Evolutionary conservation across 1,140 invertebrate genomes (phyloP).

Genomic region (Rhyzopertha dominica): DNA sequence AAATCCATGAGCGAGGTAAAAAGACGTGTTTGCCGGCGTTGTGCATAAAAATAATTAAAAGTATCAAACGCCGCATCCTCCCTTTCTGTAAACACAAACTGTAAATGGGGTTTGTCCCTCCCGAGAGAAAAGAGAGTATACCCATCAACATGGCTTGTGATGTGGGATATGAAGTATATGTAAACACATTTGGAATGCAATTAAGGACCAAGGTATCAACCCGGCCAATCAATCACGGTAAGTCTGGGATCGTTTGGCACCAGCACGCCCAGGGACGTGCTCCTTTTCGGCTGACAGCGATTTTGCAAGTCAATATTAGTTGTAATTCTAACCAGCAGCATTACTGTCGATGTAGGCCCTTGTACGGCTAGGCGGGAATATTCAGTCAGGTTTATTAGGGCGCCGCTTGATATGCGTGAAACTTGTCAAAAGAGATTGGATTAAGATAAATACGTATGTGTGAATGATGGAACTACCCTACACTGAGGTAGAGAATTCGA

Average conservation of each 20-base stretch:
- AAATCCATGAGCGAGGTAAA: too few relatives aligned
- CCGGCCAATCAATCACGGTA: constrained; percentile 42
- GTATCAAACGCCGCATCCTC: constrained; percentile 30
- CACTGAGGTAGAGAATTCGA: too few relatives aligned
- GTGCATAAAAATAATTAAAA: constrained; percentile 42
- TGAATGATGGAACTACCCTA: too few relatives aligned
- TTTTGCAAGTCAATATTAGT: constrained; percentile 44
- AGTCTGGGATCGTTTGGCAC: constrained; percentile 37
- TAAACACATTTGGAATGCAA: constrained; percentile 42
- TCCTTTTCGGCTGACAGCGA: constrained; percentile 29
- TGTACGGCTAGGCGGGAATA: constrained; percentile 15
- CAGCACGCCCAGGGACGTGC: constrained; percentile 41
- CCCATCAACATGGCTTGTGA: constrained; percentile 19
- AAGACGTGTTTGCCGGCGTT: too few relatives aligned
- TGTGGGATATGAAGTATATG: constrained; percentile 37
- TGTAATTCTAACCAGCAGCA: constrained; percentile 36
- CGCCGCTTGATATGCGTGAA: too few relatives aligned
- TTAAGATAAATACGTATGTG: too few relatives aligned
- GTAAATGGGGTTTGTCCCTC: constrained; percentile 10
- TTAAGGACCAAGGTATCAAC: constrained; percentile 39
- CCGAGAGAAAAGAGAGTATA: constrained; percentile 2
- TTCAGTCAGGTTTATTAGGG: too few relatives aligned
- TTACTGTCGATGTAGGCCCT: constrained; percentile 24
- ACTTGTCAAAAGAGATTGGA: too few relatives aligned
- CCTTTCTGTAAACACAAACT: constrained; percentile 28